These are phyloP conservation scores for Tragulus kanchil DNA, from an alignment of 2,113 vertebrate species.

Conservation along the genomic window DNA sequence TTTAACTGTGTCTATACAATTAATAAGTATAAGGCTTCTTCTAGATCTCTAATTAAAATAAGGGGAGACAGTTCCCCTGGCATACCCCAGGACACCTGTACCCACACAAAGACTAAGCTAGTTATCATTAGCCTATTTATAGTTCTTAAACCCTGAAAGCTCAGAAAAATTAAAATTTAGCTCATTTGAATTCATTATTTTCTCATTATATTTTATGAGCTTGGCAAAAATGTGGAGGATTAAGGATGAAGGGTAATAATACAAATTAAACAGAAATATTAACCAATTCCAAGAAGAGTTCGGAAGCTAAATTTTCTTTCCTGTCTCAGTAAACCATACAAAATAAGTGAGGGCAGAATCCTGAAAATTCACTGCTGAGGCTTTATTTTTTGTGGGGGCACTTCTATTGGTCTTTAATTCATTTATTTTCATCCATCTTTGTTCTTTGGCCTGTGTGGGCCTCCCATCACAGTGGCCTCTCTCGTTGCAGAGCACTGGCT, in stretches of 20 bases:
- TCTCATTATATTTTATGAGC: slow-evolving; percentile 65
- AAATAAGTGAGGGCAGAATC: slow-evolving; percentile 14
- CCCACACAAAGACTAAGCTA: background rate
- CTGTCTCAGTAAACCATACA: slow-evolving; percentile 24
- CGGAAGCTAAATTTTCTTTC: slow-evolving; percentile 8
- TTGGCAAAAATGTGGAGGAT: slow-evolving; percentile 46
- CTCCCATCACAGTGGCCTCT: no score
- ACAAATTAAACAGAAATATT: slow-evolving; percentile 59
- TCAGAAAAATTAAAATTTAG: slow-evolving; percentile 61
- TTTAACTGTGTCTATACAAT: slow-evolving; percentile 65
- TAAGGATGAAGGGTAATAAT: slow-evolving; percentile 39
- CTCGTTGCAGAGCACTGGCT: no score
- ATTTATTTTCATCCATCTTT: no score
- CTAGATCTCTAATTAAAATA: slow-evolving; percentile 69
- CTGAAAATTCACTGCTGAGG: slow-evolving; percentile 25
- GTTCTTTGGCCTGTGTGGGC: no score
- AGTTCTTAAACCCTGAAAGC: slow-evolving; percentile 41
- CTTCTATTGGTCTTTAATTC: no score
- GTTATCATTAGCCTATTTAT: slow-evolving; percentile 47
- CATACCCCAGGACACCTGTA: slow-evolving; percentile 30
- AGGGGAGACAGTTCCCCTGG: background rate
- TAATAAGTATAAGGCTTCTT: slow-evolving; percentile 65
- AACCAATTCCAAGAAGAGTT: slow-evolving; percentile 49
- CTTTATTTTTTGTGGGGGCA: no score
- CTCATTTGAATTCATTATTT: slow-evolving; percentile 71